Conservation (phyloP, 2,888 invertebrate genomes). For the Hipparchia semele region DNA sequence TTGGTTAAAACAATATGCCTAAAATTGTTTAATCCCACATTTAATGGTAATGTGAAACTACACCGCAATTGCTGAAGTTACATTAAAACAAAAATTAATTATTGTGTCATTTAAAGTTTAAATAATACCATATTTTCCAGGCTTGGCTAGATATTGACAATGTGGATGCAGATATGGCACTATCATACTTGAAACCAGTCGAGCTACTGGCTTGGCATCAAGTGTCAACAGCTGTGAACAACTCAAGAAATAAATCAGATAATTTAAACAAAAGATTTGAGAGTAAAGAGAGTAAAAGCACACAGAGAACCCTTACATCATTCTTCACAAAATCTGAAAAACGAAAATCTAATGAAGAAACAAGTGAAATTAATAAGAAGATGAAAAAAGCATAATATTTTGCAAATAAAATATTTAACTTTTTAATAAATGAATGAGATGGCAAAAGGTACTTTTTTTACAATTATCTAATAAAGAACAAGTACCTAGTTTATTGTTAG, state of each 20-base stretch:
- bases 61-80: no score
- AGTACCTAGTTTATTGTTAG: no score
- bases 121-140: constrained; percentile 62
- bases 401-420: background rate
- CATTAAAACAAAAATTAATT: no score
- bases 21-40: no score
- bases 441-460: background rate
- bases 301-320: constrained; percentile 72
- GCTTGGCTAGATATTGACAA: constrained; percentile 86
- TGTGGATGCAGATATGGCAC: constrained; percentile 75
- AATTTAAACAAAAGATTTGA: constrained; percentile 81
- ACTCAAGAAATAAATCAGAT: constrained; percentile 85
- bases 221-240: constrained; percentile 88
- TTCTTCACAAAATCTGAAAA: constrained; percentile 69
- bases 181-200: constrained; percentile 81
- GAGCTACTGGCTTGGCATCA: constrained; percentile 85
- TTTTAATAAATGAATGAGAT: background rate
- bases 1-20: no score
- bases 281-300: constrained; percentile 60
- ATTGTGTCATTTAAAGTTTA: background rate
- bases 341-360: constrained; percentile 52
- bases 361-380: constrained; percentile 49
- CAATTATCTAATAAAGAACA: background rate
- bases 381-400: constrained; percentile 42
- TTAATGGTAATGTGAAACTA: no score